phyloP scores from a whole-genome alignment of 1,140 invertebrate species.

The Gryon sp. region DNA sequence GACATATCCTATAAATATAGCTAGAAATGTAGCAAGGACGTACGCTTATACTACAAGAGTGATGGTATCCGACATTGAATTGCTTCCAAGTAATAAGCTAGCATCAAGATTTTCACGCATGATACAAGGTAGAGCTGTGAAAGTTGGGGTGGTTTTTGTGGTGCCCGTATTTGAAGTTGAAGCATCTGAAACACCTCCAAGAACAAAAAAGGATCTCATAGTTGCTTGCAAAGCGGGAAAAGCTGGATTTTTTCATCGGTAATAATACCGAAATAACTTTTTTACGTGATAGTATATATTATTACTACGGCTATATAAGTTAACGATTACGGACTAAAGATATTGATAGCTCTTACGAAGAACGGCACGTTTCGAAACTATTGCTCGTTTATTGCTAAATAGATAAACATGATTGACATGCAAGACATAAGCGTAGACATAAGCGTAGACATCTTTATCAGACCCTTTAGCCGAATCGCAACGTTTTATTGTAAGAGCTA shows the following conservation, averaged over 20 bases:
- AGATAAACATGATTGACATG: no score
- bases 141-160: conserved; percentile 82
- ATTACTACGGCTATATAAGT: no score
- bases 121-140: conserved; percentile 78
- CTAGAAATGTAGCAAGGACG: conserved; percentile 84
- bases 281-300: no score
- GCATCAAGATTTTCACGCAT: conserved; percentile 83
- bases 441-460: no score
- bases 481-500: no score
- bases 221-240: conserved; percentile 65
- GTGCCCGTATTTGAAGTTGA: conserved; percentile 88
- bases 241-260: conserved; percentile 83
- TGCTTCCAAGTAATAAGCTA: conserved; percentile 84
- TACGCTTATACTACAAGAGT: conserved; percentile 83
- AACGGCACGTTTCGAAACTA: no score
- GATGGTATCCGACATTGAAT: conserved; percentile 88
- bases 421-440: no score
- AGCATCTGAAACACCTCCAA: conserved; percentile 81
- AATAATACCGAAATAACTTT: no score
- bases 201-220: conserved; percentile 80
- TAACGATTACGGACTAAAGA: no score
- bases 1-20: conserved; percentile 88
- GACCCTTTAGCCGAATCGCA: no score
- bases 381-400: no score
- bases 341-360: no score